Conservation (phyloP, 2,113 vertebrate genomes). For the Ornithorhynchus anatinus region DNA sequence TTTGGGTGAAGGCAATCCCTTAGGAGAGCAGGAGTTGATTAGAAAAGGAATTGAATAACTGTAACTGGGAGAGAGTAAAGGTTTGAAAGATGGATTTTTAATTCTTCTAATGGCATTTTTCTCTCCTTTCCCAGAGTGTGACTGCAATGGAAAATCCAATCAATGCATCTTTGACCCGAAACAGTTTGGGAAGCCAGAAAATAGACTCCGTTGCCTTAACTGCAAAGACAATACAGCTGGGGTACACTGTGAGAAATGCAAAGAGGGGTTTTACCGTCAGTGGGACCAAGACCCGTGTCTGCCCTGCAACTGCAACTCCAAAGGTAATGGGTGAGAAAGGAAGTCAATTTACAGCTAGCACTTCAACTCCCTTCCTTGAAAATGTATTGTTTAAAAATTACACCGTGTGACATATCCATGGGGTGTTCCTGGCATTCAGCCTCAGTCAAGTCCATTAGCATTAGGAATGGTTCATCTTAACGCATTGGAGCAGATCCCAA, state of each 20-base stretch:
- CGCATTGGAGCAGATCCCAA: neutral
- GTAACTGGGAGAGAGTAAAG: neutral
- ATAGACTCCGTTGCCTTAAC: constrained; percentile 78
- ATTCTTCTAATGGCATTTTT: neutral
- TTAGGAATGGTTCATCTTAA: neutral
- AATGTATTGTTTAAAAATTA: neutral
- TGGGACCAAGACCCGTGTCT: constrained; percentile 67
- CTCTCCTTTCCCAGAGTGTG: constrained; percentile 56
- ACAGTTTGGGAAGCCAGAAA: constrained; percentile 62
- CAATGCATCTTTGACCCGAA: constrained; percentile 75
- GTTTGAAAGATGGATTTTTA: neutral
- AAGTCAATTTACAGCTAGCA: too few species aligned
- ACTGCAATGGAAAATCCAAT: constrained; percentile 80
- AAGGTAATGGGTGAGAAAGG: constrained; percentile 75
- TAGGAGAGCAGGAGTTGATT: neutral
- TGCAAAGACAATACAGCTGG: constrained; percentile 86
- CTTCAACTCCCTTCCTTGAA: neutral
- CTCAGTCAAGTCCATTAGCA: neutral
- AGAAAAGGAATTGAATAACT: neutral
- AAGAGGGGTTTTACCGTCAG: constrained; percentile 75
- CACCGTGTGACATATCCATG: neutral
- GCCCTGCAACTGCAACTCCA: constrained; percentile 79
- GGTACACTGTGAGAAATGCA: constrained; percentile 81
- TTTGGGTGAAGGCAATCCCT: neutral
- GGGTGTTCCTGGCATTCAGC: neutral